Evolutionary conservation across 2,888 invertebrate species (phyloP).

Genomic region (Ormyrus nitidulus): DNA sequence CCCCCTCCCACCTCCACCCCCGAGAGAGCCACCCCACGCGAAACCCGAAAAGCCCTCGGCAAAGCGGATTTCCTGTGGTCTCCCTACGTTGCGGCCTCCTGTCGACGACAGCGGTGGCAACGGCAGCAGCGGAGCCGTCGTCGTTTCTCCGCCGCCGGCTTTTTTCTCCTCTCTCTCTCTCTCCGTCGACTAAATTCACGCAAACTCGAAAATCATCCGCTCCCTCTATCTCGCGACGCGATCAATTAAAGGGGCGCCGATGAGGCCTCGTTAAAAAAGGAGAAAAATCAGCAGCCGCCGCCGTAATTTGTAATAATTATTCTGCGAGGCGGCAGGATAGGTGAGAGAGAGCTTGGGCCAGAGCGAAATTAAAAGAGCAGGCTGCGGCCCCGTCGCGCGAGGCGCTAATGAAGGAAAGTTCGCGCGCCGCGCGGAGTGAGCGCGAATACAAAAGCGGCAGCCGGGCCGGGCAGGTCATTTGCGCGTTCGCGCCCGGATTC

Average conservation of each 20-base stretch:
- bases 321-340: too few species aligned
- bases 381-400: background rate
- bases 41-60: constrained; percentile 66
- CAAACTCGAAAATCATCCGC: constrained; percentile 42
- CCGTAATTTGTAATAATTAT: background rate
- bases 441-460: constrained; percentile 6
- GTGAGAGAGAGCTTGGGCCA: background rate
- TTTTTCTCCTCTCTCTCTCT: constrained; percentile 56
- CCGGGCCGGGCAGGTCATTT: constrained; percentile 20
- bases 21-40: constrained; percentile 38
- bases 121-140: too few species aligned
- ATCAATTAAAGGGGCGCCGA: constrained; percentile 27
- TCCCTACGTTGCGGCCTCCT: constrained; percentile 40
- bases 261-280: background rate
- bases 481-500: constrained; percentile 11
- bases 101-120: too few species aligned
- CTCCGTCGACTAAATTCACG: constrained; percentile 51
- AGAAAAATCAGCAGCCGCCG: background rate
- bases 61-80: constrained; percentile 73
- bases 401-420: constrained; percentile 38
- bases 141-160: constrained; percentile 12
- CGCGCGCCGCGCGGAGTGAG: background rate
- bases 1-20: too few species aligned
- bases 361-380: constrained; percentile 18
- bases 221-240: constrained; percentile 8